Evolutionary conservation across 1,140 invertebrate genomes (phyloP).

Genomic region (Halesus radiatus): DNA sequence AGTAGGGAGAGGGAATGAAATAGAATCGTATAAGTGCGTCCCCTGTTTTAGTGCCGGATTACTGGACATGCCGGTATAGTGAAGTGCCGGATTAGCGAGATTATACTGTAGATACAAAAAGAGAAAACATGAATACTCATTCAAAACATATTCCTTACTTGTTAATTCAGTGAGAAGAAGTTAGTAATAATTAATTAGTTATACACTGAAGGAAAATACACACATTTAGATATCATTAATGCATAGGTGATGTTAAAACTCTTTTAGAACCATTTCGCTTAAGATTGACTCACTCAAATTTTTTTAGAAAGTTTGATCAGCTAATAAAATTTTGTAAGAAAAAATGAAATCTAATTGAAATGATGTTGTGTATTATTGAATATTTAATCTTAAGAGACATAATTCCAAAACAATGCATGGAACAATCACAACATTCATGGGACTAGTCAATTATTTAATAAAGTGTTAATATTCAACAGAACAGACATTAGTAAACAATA

Average conservation of each 20-base stretch:
- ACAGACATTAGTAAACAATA: not conserved
- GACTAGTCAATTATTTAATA: not conserved
- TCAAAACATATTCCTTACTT: conserved; percentile 27
- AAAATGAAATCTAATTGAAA: not conserved
- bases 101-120: too few relatives aligned
- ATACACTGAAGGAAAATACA: conserved; percentile 39
- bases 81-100: too few relatives aligned
- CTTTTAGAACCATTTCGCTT: conserved; percentile 42
- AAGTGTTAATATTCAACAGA: conserved; percentile 16
- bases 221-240: conserved; percentile 43
- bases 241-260: conserved; percentile 27
- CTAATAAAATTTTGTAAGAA: not conserved
- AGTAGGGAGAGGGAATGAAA: too few relatives aligned
- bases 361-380: not conserved
- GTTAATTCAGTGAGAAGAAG: conserved; percentile 21
- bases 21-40: too few relatives aligned
- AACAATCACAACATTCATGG: conserved; percentile 38
- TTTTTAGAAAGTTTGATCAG: not conserved
- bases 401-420: conserved; percentile 33
- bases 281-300: conserved; percentile 24
- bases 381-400: conserved; percentile 36
- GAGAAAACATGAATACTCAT: not conserved
- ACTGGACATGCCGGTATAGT: too few relatives aligned
- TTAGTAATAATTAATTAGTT: conserved; percentile 14
- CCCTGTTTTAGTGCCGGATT: too few relatives aligned